Percentiles rank a stretch among this genome's conserved stretches.
Conservation (phyloP, 2,888 invertebrate genomes). For the Cybosia mesomella region DNA sequence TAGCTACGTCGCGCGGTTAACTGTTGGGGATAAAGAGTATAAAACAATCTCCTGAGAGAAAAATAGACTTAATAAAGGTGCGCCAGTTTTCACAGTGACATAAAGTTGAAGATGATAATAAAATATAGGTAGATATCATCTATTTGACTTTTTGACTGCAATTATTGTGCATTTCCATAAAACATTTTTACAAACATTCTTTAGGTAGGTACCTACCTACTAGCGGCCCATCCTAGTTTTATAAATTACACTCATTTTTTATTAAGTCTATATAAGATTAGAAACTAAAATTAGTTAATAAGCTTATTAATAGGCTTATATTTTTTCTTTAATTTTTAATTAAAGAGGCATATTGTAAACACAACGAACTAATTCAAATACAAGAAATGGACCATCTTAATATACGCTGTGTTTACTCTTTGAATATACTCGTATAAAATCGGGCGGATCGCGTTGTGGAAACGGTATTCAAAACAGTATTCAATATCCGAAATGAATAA, state of each 20-base stretch:
- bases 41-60: not conserved
- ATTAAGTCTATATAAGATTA: no score
- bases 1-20: not conserved
- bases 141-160: no score
- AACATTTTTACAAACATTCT: no score
- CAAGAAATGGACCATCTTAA: not conserved
- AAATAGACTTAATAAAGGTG: not conserved
- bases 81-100: not conserved
- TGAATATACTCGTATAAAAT: conserved; percentile 39
- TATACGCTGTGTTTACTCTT: conserved; percentile 28
- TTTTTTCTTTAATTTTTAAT: not conserved
- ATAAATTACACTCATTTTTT: no score
- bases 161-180: no score
- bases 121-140: no score
- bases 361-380: not conserved
- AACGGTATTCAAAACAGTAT: conserved; percentile 49
- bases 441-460: conserved; percentile 35
- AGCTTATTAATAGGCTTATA: no score
- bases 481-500: conserved; percentile 40
- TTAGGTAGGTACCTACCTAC: no score
- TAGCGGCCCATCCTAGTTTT: no score
- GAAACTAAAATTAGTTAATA: no score
- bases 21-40: not conserved
- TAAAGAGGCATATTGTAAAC: not conserved
- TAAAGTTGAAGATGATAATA: no score